phyloP scores from a whole-genome alignment of 2,113 vertebrate species.

The Tragelaphus imberbis region DNA sequence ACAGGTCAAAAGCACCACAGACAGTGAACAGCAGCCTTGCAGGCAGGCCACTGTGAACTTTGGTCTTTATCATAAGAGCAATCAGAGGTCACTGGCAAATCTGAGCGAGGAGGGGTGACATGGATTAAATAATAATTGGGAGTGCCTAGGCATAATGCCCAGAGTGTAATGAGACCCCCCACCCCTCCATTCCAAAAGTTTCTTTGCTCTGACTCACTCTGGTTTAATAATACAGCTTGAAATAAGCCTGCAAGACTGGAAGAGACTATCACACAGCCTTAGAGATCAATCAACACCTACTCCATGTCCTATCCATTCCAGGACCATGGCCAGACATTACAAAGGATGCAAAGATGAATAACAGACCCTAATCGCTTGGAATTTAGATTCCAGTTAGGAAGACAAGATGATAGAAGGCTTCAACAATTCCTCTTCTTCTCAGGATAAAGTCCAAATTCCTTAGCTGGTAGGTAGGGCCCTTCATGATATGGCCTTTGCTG shows the following conservation, averaged over 20 bases:
- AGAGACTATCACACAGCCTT: not conserved
- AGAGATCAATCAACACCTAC: conserved; percentile 17
- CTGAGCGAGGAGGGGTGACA: not conserved
- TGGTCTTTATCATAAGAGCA: conserved; percentile 15
- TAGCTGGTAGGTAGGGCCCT: not conserved
- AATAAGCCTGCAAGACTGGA: not conserved
- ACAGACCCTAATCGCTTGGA: not conserved
- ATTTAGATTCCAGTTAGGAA: conserved; percentile 41
- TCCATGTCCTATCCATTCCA: conserved; percentile 34
- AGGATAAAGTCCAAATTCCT: conserved; percentile 22
- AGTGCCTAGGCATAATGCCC: not conserved
- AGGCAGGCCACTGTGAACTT: not conserved
- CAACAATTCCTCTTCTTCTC: not conserved
- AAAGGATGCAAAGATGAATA: conserved; percentile 33
- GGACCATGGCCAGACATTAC: not conserved
- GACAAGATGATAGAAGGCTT: not conserved
- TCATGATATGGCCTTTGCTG: not conserved
- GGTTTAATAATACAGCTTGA: conserved; percentile 9
- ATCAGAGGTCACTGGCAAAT: not conserved
- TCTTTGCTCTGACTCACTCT: conserved; percentile 40
- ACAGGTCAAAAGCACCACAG: not conserved
- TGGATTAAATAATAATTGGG: not conserved
- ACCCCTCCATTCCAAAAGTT: conserved; percentile 12
- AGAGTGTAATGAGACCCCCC: conserved; percentile 11
- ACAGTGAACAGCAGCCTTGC: not conserved